Percentiles rank a stretch among this genome's conserved stretches.
These are phyloP conservation scores for Eira barbara DNA, from an alignment of 2,113 vertebrate species.

Conservation along the genomic window DNA sequence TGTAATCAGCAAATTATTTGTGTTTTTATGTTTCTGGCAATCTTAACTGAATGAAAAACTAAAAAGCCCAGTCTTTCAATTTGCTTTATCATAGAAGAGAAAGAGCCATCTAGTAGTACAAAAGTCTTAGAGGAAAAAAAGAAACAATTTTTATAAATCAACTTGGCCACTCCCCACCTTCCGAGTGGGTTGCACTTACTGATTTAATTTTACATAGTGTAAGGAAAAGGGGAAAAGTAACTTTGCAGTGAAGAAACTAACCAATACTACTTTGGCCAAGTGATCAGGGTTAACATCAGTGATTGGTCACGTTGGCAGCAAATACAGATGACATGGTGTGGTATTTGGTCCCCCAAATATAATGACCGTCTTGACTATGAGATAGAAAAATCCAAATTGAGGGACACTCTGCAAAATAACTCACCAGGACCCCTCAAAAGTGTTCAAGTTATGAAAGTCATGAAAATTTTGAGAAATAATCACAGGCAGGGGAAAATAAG, in stretches of 20 bases:
- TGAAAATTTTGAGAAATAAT: background rate
- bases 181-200: fast-evolving
- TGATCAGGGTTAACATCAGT: background rate
- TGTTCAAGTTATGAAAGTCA: background rate
- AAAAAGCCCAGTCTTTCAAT: background rate
- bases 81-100: background rate
- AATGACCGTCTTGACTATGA: background rate
- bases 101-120: background rate
- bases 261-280: background rate
- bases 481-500: background rate
- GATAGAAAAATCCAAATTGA: background rate
- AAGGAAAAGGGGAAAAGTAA: background rate
- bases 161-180: fast-evolving
- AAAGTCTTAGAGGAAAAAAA: background rate
- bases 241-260: background rate
- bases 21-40: background rate
- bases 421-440: background rate
- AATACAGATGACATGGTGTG: background rate
- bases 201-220: background rate
- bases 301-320: fast-evolving
- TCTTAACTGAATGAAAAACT: background rate
- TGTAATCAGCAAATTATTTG: background rate
- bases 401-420: background rate
- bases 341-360: fast-evolving
- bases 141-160: background rate